These are phyloP conservation scores for Pluvianellus socialis DNA, from an alignment of 2,113 vertebrate species.

Conservation along the genomic window DNA sequence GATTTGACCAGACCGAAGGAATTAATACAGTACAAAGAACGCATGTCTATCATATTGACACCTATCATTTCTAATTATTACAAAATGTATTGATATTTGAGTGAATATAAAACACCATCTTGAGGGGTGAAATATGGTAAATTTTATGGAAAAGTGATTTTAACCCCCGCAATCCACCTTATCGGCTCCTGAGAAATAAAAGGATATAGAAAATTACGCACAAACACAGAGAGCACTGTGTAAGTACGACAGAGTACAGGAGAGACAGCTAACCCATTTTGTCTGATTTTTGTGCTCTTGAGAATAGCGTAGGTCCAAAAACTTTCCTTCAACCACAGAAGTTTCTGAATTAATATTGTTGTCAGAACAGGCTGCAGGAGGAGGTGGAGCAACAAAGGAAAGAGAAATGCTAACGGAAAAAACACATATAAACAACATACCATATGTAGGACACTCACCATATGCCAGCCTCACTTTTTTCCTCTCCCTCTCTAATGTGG, in stretches of 20 bases:
- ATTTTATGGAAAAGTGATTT: background rate
- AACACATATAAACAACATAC: conserved; percentile 52
- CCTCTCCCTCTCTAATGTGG: conserved; percentile 9
- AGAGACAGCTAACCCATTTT: background rate
- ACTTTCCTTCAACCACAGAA: background rate
- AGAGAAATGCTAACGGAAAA: conserved; percentile 55
- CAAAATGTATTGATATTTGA: background rate
- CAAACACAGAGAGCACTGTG: background rate
- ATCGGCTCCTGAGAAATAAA: background rate
- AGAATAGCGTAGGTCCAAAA: background rate
- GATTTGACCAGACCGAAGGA: background rate
- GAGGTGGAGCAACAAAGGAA: conserved; percentile 49
- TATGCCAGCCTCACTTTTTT: conserved; percentile 54
- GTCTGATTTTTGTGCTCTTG: background rate
- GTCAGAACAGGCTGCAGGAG: background rate
- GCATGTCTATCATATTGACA: background rate
- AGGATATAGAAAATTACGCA: background rate
- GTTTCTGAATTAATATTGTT: conserved; percentile 24
- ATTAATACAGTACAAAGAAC: background rate
- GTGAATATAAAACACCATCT: background rate
- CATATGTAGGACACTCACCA: conserved; percentile 54
- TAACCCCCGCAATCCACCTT: background rate
- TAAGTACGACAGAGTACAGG: background rate
- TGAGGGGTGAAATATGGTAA: background rate
- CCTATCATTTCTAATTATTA: background rate